A percentile compares a stretch with the other conserved stretches of the same genome.
phyloP scores from a whole-genome alignment of 2,797 vertebrate genomes.

The Siniperca obscura region DNA sequence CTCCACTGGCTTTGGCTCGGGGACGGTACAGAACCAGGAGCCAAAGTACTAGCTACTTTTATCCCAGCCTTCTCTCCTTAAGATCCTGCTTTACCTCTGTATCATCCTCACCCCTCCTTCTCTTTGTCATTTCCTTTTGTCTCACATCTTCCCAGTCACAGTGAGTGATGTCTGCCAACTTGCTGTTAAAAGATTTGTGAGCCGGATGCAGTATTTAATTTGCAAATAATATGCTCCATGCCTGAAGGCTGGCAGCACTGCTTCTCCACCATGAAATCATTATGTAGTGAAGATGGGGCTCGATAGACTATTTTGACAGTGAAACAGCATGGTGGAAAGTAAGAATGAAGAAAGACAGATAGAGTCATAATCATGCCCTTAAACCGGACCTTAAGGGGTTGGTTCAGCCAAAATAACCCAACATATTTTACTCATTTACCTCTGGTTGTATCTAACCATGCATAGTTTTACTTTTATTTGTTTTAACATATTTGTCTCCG shows the following conservation, averaged over 20 bases:
- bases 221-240: constrained; percentile 46
- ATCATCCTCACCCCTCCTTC: constrained; percentile 26
- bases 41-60: constrained; percentile 54
- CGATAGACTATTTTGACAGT: constrained; percentile 20
- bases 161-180: constrained; percentile 56
- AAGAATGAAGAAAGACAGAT: not conserved
- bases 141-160: constrained; percentile 44
- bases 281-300: constrained; percentile 11
- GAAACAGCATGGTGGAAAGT: not conserved
- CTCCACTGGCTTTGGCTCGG: constrained; percentile 53
- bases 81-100: constrained; percentile 55
- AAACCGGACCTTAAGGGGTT: not conserved
- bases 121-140: constrained; percentile 57
- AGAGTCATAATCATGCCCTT: not conserved
- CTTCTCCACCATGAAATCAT: constrained; percentile 33
- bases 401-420: not conserved
- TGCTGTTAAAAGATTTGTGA: constrained; percentile 46
- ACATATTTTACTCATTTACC: not conserved
- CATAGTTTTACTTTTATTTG: not conserved
- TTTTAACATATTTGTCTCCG: not conserved
- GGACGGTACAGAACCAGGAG: constrained; percentile 53
- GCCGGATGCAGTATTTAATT: constrained; percentile 47
- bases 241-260: constrained; percentile 28
- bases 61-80: constrained; percentile 45
- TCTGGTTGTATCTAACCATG: not conserved